These are phyloP conservation scores for Micromesistius poutassou DNA, from an alignment of 2,797 vertebrate genomes.

Conservation along the genomic window DNA sequence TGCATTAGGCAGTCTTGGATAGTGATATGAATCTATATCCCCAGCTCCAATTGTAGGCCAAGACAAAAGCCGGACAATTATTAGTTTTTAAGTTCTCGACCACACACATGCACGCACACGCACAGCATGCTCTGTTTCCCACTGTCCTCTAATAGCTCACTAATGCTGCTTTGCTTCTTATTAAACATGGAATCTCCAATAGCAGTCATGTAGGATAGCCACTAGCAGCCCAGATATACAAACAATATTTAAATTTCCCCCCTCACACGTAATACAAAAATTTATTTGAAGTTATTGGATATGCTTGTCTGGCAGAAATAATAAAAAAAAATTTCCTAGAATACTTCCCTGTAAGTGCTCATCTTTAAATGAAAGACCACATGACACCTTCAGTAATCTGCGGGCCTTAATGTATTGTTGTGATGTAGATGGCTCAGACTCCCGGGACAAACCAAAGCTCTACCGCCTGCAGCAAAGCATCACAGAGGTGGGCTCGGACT, in stretches of 20 bases:
- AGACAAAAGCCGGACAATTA: neutral
- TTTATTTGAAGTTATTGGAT: neutral
- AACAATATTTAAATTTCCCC: too few relatives aligned
- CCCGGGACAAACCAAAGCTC: conserved; percentile 97
- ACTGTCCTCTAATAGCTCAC: neutral
- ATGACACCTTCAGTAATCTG: neutral
- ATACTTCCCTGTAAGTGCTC: neutral
- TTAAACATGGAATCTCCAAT: neutral
- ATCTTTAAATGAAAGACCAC: too few relatives aligned
- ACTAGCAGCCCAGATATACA: neutral
- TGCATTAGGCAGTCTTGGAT: too few relatives aligned
- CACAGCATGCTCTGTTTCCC: neutral
- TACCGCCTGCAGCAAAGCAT: conserved; percentile 93
- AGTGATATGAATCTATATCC: neutral
- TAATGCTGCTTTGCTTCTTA: conserved; percentile 1
- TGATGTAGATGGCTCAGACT: conserved; percentile 90
- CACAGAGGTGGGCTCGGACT: conserved; percentile 94
- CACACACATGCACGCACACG: neutral
- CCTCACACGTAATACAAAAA: too few relatives aligned
- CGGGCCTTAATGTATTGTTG: conserved; percentile 14
- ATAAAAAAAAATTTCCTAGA: too few relatives aligned
- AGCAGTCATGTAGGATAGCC: neutral
- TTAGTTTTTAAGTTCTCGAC: neutral
- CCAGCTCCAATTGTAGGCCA: neutral
- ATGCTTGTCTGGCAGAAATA: neutral